These are phyloP conservation scores for Loriculus beryllinus DNA, from an alignment of 2,797 vertebrate species.

Conservation along the genomic window DNA sequence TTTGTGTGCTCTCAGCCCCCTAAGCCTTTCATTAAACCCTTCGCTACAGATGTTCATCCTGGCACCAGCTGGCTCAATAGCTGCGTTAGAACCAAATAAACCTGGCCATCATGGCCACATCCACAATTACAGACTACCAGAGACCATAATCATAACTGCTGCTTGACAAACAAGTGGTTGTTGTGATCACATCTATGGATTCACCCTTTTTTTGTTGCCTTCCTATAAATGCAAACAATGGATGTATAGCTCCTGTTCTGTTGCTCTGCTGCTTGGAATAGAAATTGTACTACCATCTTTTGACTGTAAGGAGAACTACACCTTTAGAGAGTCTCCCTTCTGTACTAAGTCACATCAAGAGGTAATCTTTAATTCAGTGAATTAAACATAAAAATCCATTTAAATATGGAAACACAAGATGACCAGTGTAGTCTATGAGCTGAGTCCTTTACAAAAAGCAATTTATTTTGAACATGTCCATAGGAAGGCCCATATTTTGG, in stretches of 20 bases:
- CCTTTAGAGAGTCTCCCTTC: background rate
- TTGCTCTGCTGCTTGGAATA: background rate
- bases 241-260: background rate
- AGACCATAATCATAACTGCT: background rate
- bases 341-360: background rate
- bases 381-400: background rate
- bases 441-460: background rate
- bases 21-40: background rate
- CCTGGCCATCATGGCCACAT: background rate
- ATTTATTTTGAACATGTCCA: background rate
- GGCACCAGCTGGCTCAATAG: background rate
- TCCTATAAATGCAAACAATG: background rate
- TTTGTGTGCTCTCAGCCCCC: background rate
- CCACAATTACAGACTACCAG: background rate
- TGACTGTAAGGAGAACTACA: slow-evolving; percentile 51
- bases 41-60: background rate
- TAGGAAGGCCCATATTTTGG: background rate
- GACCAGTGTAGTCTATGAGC: background rate
- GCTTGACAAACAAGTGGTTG: background rate
- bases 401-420: background rate
- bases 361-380: background rate
- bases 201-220: background rate
- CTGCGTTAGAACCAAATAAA: background rate
- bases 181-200: background rate
- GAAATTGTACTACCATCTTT: slow-evolving; percentile 56